Base-by-base conservation (phyloP, 2,797 vertebrate species). In the Rhodeus uyekii region DNA sequence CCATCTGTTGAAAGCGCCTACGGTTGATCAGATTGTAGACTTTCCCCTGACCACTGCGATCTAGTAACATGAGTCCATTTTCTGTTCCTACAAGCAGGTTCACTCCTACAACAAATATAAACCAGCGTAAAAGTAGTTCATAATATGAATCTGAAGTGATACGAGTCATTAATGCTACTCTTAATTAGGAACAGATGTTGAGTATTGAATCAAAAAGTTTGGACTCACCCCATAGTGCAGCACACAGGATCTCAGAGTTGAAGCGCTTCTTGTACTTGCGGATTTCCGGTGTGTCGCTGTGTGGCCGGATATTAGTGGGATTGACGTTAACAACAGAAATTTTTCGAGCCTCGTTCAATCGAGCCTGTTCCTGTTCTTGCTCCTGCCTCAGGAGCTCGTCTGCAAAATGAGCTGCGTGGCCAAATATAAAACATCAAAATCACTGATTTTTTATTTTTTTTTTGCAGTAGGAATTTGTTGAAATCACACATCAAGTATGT, bases 261-360 rank as follows among this genome's bases (percentile, higher is more conserved):
- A 99, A 99, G 86, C 98, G 96, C 76, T 99, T 99, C 95, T 99
- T 99, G 92, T 99, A 99, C 83, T 99, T 99, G 39, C 98, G 96
- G 88, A 99, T 99, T 94, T 99, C 98, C 0, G 98, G 98, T 2
- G 98, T 99, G 93, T 99, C 98, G 4, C 97, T 99, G 92, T 99
- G 98, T 46, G 98, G 98, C 1, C 98, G 91, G 91, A 99, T 99
- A 94, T 99, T 99, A 87, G 98, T 99, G 79, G 98, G 98, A 90
- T 99, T 99, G 83, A 99, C 98, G 13, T 99, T 99, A 89, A 99
- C 98, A 92, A 99, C 96, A 0, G 98, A 99, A 93, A 99, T 99
- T 93, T 99, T 99, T 50, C 97, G 93, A 24, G 97, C 98, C 92
- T 99, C 98, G 10, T 98, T 99, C 87, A 98, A 95, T 87, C 98